Evolutionary conservation across 2,113 vertebrate species (phyloP).

Genomic region (Meriones unguiculatus): DNA sequence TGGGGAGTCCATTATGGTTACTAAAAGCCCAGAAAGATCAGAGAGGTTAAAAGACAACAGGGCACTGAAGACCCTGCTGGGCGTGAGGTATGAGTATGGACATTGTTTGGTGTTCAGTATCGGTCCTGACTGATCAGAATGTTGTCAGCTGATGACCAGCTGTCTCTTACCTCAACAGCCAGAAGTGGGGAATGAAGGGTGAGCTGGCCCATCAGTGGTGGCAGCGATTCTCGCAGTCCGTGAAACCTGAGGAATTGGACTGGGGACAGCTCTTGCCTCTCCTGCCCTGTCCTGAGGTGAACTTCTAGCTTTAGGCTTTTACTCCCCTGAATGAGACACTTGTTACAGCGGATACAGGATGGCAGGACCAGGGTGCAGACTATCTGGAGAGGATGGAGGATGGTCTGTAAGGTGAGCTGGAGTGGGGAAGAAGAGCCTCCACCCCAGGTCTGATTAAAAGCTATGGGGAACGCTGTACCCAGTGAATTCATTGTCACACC

Average conservation of each 20-base stretch:
- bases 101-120: background rate
- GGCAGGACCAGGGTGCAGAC: background rate
- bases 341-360: background rate
- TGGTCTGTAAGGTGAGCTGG: background rate
- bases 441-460: background rate
- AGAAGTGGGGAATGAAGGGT: background rate
- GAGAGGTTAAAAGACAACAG: background rate
- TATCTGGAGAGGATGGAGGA: background rate
- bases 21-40: background rate
- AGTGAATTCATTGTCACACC: background rate
- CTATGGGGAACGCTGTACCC: background rate
- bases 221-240: background rate
- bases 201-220: background rate
- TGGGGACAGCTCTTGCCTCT: constrained; percentile 7
- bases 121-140: background rate
- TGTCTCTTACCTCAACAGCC: background rate
- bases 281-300: background rate
- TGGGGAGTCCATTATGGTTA: background rate
- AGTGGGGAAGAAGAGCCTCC: background rate
- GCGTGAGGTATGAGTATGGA: background rate
- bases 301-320: background rate
- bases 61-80: background rate
- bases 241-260: constrained; percentile 38
- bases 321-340: background rate
- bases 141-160: background rate